These are phyloP conservation scores for Himalopsyche phryganea DNA, from an alignment of 1,140 invertebrate genomes.

Conservation along the genomic window DNA sequence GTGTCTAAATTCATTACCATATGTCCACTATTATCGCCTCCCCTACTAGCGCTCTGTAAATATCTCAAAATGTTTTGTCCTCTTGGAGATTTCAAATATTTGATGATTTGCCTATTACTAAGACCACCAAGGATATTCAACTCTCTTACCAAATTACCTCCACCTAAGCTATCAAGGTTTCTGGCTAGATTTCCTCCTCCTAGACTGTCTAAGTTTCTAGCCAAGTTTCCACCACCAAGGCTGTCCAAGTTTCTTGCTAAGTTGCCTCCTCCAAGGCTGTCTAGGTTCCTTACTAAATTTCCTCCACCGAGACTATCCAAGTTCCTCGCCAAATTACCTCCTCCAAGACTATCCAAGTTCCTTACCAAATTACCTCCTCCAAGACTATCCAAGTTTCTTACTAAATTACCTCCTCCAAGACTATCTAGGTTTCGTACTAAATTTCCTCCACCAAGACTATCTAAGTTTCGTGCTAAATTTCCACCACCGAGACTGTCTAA, in stretches of 20 bases:
- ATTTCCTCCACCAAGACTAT: slow-evolving; percentile 45
- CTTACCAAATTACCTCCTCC: slow-evolving; percentile 43
- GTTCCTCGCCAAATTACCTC: slow-evolving; percentile 38
- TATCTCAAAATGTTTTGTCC: slow-evolving; percentile 43
- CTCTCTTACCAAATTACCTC: slow-evolving; percentile 46
- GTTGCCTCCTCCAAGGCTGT: slow-evolving; percentile 36
- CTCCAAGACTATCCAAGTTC: slow-evolving; percentile 36
- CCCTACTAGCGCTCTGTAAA: slow-evolving; percentile 47
- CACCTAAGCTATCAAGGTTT: slow-evolving; percentile 38
- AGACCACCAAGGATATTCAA: slow-evolving; percentile 38
- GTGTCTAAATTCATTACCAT: slow-evolving; percentile 46
- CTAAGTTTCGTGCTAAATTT: slow-evolving; percentile 37
- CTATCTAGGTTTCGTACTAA: slow-evolving; percentile 40
- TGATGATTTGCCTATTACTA: slow-evolving; percentile 43
- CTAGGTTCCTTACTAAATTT: slow-evolving; percentile 35
- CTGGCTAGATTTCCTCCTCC: slow-evolving; percentile 36
- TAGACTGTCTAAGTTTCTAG: slow-evolving; percentile 38
- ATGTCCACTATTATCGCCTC: slow-evolving; percentile 43
- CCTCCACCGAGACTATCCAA: slow-evolving; percentile 39
- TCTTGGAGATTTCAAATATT: slow-evolving; percentile 45
- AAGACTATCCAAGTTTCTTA: slow-evolving; percentile 39
- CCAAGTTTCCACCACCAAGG: slow-evolving; percentile 45
- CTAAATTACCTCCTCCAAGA: slow-evolving; percentile 45
- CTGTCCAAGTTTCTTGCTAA: slow-evolving; percentile 42
- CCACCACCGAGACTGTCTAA: slow-evolving; percentile 36